Percentiles rank a stretch among this genome's conserved stretches.
These are phyloP conservation scores for Peromyscus californicus DNA, from an alignment of 2,113 vertebrate species.

Conservation along the genomic window DNA sequence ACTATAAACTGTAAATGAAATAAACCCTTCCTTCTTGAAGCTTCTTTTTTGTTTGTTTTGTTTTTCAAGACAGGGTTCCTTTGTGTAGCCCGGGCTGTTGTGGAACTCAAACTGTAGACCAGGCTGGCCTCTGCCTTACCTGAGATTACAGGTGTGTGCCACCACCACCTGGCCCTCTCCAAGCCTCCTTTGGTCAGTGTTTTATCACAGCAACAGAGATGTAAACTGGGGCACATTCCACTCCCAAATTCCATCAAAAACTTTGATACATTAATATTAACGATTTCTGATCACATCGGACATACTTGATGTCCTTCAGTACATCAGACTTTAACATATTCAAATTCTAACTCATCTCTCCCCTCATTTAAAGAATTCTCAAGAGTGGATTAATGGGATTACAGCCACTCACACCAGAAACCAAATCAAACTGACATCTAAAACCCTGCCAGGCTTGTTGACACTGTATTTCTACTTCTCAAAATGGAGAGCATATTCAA, in stretches of 20 bases:
- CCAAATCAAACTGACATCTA: not conserved
- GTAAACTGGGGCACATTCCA: not conserved
- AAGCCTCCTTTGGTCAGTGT: not conserved
- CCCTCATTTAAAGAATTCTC: not conserved
- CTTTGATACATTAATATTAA: not conserved
- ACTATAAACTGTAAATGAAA: not conserved
- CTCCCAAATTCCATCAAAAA: not conserved
- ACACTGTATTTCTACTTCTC: not conserved
- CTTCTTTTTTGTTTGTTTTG: not conserved
- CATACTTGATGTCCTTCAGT: not conserved
- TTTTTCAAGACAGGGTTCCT: not conserved
- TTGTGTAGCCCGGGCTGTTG: not conserved
- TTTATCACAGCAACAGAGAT: not conserved
- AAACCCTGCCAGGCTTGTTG: not conserved
- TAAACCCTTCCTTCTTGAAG: not conserved
- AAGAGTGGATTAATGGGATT: not conserved
- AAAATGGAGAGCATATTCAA: not conserved
- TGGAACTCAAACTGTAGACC: not conserved
- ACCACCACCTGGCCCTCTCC: not conserved
- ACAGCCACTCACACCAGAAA: not conserved
- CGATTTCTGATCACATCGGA: not conserved
- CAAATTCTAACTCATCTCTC: not conserved
- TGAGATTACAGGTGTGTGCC: not conserved
- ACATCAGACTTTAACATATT: not conserved
- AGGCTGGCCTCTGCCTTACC: not conserved